A percentile compares a stretch with the other conserved stretches of the same genome.
phyloP scores from a whole-genome alignment of 2,797 vertebrate species.

The Nannoperca australis region DNA sequence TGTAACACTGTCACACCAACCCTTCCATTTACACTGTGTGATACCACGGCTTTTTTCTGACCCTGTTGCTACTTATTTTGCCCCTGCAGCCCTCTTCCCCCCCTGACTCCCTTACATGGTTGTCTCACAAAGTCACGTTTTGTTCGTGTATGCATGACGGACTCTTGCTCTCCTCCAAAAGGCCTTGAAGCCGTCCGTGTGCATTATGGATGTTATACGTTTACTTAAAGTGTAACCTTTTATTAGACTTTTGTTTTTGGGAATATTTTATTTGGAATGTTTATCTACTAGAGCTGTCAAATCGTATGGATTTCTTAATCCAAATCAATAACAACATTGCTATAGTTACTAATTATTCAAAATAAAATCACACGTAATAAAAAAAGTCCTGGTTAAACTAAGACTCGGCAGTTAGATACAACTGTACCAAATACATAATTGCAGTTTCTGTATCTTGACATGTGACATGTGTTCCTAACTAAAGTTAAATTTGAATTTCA shows the following conservation, averaged over 20 bases:
- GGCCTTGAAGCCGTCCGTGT: slow-evolving; percentile 75
- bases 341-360: not conserved
- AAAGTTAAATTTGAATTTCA: slow-evolving; percentile 4
- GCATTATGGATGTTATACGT: slow-evolving; percentile 66
- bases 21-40: slow-evolving; percentile 49
- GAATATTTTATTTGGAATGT: slow-evolving; percentile 30
- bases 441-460: not conserved
- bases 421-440: not conserved
- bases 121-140: slow-evolving; percentile 76
- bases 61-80: slow-evolving; percentile 52
- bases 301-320: slow-evolving; percentile 20
- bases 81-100: slow-evolving; percentile 16
- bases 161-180: slow-evolving; percentile 76
- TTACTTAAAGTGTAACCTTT: slow-evolving; percentile 56
- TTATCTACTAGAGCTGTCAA: slow-evolving; percentile 77
- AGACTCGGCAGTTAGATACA: not conserved
- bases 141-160: slow-evolving; percentile 90
- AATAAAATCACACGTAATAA: not conserved
- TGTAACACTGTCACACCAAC: slow-evolving; percentile 58
- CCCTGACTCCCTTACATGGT: slow-evolving; percentile 74
- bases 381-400: not conserved
- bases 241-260: not conserved
- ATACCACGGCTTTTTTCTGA: slow-evolving; percentile 61
- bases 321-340: not conserved
- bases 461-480: not conserved